These are phyloP conservation scores for Sander lucioperca DNA, from an alignment of 2,113 vertebrate species.

Conservation along the genomic window DNA sequence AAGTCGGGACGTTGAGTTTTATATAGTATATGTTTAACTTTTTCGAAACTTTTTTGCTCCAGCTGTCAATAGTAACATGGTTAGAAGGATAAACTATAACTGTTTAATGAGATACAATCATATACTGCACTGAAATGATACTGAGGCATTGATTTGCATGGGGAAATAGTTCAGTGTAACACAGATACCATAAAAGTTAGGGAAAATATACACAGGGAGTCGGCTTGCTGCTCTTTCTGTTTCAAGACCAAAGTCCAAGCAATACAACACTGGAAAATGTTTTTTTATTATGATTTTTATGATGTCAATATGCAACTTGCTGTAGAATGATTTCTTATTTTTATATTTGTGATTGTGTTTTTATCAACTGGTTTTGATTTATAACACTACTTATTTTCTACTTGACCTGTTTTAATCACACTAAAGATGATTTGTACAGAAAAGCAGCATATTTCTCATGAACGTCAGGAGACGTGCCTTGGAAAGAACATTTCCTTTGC, in stretches of 20 bases:
- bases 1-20: background rate
- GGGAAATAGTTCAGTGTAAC: background rate
- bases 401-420: constrained; percentile 10
- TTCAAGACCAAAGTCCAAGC: constrained; percentile 69
- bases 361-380: constrained; percentile 46
- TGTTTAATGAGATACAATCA: background rate
- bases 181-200: background rate
- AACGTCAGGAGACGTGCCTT: constrained; percentile 56
- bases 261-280: constrained; percentile 73
- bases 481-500: constrained; percentile 13
- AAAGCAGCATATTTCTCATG: constrained; percentile 41
- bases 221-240: constrained; percentile 26
- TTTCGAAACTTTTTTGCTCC: background rate
- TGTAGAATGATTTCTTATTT: constrained; percentile 45
- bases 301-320: constrained; percentile 61
- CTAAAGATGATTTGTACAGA: constrained; percentile 31
- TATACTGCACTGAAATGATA: background rate
- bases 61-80: background rate
- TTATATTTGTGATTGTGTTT: constrained; percentile 58
- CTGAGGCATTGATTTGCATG: background rate
- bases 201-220: background rate
- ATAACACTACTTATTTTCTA: constrained; percentile 61
- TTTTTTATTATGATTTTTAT: constrained; percentile 80
- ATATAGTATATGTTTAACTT: background rate
- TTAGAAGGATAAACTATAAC: background rate